Evolutionary conservation across 2,797 vertebrate genomes (phyloP), one percentile per base, ranked within the genome.

Genomic region (Pteropus rufus): DNA sequence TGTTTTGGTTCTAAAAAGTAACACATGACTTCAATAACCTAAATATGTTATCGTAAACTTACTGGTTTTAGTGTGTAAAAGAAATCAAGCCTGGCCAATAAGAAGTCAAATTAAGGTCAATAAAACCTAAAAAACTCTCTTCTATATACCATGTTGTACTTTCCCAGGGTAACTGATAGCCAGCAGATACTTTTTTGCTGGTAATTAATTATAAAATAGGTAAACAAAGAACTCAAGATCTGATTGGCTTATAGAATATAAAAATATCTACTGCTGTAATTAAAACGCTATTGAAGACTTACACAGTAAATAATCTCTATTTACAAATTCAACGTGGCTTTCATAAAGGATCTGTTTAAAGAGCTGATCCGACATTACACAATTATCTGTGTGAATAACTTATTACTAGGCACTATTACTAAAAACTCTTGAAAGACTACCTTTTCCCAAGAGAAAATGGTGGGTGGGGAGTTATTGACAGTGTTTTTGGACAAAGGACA

Each of bases 381-480:
- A 81, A 18, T 64, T 69, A 56, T 39, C 29, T 69, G 21, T 79
- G 70, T 52, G 52, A 34, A 77, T 56, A 36, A 21, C 49, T 56
- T 39, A 14, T 65, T 79, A 67, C 21, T n/a, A 69, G 49, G 44
- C 31, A 76, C 15, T 60, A 34, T 11, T 82, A 81, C 58, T 87
- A 49, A 75, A 75, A 79, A 94, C 58, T 52, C 85, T 7, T 89
- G 75, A 87, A 93, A 91, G 86, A 94, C 54, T 72, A 49, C 75
- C 10, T 75, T 65, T 79, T 79, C 46, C 36, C 18, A 39, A 91
- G 56, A 77, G 60, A 91, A 93, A 83, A 75, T 29, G 46, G 16
- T 24, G 77, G 39, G 19, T 92, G 36, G 24, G 69, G 3, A 69
- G 54, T 84, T 77, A 64, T 11, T 88, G 81, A 92, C 39, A 19